A percentile compares a stretch with the other conserved stretches of the same genome.
These are phyloP conservation scores for Centropristis striata DNA, from an alignment of 2,113 vertebrate genomes.

Conservation along the genomic window DNA sequence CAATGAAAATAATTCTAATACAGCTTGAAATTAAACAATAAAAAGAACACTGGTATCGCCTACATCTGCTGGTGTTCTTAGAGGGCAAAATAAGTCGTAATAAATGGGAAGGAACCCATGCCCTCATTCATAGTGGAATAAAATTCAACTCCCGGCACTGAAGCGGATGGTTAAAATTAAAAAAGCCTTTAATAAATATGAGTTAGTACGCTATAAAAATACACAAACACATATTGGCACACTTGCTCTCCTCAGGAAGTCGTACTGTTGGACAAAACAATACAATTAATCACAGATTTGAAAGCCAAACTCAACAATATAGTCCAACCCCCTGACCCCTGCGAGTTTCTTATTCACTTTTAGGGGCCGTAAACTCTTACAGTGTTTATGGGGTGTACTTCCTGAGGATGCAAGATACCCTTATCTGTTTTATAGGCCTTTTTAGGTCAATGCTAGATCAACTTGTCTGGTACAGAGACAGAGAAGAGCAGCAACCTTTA, in stretches of 20 bases:
- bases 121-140: not conserved
- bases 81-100: not conserved
- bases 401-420: conserved; percentile 67
- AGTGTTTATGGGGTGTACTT: conserved; percentile 59
- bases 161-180: not conserved
- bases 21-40: not conserved
- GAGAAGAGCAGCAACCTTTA: conserved; percentile 65
- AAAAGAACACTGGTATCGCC: not conserved
- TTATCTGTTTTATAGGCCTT: conserved; percentile 70
- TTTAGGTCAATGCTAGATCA: conserved; percentile 62
- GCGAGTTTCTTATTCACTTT: conserved; percentile 34
- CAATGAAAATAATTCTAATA: too few relatives aligned
- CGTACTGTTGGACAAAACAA: not conserved
- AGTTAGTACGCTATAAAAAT: not conserved
- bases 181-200: not conserved
- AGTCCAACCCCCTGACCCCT: conserved; percentile 25
- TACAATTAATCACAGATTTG: not conserved
- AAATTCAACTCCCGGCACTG: not conserved
- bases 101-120: not conserved
- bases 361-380: conserved; percentile 43
- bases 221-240: not conserved
- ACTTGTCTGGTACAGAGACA: conserved; percentile 41
- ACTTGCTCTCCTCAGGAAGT: not conserved
- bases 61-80: not conserved
- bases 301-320: conserved; percentile 7